Evolutionary conservation across 2,113 vertebrate species (phyloP), one percentile per base, ranked within the genome.

Genomic region (Corythoichthys intestinalis): DNA sequence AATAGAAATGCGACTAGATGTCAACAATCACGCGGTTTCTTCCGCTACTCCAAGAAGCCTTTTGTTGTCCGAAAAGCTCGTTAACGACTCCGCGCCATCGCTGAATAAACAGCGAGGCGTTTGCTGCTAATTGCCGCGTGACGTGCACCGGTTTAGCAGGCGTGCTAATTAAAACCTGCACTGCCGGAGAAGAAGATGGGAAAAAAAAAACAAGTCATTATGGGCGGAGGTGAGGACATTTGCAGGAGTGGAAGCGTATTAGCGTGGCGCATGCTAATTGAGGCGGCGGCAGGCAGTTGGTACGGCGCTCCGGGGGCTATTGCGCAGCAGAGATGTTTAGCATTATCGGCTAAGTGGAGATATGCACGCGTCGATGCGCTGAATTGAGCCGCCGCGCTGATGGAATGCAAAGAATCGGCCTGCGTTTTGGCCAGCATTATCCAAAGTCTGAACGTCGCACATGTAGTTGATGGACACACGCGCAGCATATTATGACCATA

Each of bases 301-400:
- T 6, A 74, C 14, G 72, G 63, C 70, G 54, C 80, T 79, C 61
- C 67, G n/a, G 76, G 77, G 76, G 77, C 83, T 69, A 73, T 70
- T 65, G 70, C 82, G 76, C 64, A 1, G 66, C 79, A 44, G 70
- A 74, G 84, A 86, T 88, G 78, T 87, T 91, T 88, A 89, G 87
- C 87, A 88, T 89, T 89, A 91, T 90, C 80, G 87, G 90, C 85
- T 71, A 89, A 91, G 89, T 91, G 88, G 84, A 87, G 87, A 90
- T 87, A 85, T 74, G 78, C 76, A 81, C 76, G 72, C 86, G 87
- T 89, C 62, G 83, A 89, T 76, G 88, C 65, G 13, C 57, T 12
- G 56, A 58, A 34, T 58, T 58, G 56, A 58, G 56, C 35, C 12
- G 78, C 80, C 46, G 71, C 12, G 72, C 76, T 0, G 34, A 28